Percentiles rank a stretch among this genome's conserved stretches.
Conservation (phyloP, 2,113 vertebrate genomes). For the Ictidomys tridecemlineatus region DNA sequence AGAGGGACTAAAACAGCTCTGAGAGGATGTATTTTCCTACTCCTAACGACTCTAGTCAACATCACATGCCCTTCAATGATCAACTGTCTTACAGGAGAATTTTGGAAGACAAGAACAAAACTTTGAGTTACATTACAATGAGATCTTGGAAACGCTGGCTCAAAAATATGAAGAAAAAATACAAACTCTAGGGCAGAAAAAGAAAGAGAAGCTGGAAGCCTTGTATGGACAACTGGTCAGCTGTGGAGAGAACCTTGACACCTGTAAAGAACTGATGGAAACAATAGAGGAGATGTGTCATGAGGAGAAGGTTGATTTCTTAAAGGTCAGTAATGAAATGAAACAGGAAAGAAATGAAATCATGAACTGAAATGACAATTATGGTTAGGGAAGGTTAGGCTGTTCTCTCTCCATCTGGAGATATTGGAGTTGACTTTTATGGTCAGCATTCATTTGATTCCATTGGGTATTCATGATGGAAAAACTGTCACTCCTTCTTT, state of each 20-base stretch:
- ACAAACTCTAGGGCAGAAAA: constrained; percentile 92
- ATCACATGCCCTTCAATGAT: background rate
- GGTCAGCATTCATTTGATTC: background rate
- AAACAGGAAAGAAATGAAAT: background rate
- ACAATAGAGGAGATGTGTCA: constrained; percentile 91
- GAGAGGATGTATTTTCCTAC: background rate
- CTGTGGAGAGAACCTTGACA: constrained; percentile 92
- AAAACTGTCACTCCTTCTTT: background rate
- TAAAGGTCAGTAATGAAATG: constrained; percentile 90
- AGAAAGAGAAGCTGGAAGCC: constrained; percentile 94
- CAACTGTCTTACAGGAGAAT: constrained; percentile 92
- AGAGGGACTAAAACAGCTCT: background rate
- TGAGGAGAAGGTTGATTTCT: constrained; percentile 91
- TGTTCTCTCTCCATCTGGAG: background rate
- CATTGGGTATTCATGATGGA: background rate
- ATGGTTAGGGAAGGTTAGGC: background rate
- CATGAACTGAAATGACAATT: background rate
- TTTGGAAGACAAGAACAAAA: constrained; percentile 96
- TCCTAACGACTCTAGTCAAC: background rate
- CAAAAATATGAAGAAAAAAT: constrained; percentile 92
- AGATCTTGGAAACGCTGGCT: constrained; percentile 94
- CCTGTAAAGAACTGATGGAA: constrained; percentile 95
- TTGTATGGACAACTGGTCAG: constrained; percentile 93
- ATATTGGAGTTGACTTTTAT: fast-evolving
- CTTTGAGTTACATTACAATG: constrained; percentile 94